Percentiles rank a stretch among this genome's conserved stretches.
Evolutionary conservation across 2,797 vertebrate species (phyloP).

Genomic region (Phrynocephalus vlangalii): DNA sequence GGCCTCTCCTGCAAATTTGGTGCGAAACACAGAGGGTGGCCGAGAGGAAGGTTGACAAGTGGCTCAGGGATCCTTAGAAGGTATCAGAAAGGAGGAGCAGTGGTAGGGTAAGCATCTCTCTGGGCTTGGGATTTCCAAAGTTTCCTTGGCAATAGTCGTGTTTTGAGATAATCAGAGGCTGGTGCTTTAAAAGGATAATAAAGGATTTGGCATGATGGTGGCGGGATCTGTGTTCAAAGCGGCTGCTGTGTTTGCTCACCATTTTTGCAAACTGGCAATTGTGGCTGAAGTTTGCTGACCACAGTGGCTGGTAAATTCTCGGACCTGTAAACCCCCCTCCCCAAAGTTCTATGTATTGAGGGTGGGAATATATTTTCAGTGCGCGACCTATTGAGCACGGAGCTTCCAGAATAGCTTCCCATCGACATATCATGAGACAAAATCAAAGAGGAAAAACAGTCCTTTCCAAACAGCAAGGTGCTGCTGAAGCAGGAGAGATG

Average conservation of each 20-base stretch:
- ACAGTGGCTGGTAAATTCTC: neutral
- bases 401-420: neutral
- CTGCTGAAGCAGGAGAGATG: neutral
- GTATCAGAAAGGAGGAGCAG: conserved; percentile 2
- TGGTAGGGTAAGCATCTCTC: conserved; percentile 18
- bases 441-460: neutral
- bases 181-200: neutral
- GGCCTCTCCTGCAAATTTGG: neutral
- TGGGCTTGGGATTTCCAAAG: neutral
- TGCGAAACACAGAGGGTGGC: neutral
- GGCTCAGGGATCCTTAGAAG: neutral
- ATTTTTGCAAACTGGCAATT: neutral
- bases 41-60: neutral
- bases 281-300: neutral
- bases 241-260: neutral
- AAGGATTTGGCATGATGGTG: neutral
- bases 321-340: neutral
- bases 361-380: neutral
- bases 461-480: neutral
- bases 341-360: neutral
- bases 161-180: neutral
- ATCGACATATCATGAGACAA: neutral
- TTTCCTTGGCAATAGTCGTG: neutral
- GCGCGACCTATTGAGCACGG: neutral
- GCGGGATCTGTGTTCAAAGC: neutral